These are phyloP conservation scores for Esox niger DNA, from an alignment of 2,113 vertebrate species.

Conservation along the genomic window DNA sequence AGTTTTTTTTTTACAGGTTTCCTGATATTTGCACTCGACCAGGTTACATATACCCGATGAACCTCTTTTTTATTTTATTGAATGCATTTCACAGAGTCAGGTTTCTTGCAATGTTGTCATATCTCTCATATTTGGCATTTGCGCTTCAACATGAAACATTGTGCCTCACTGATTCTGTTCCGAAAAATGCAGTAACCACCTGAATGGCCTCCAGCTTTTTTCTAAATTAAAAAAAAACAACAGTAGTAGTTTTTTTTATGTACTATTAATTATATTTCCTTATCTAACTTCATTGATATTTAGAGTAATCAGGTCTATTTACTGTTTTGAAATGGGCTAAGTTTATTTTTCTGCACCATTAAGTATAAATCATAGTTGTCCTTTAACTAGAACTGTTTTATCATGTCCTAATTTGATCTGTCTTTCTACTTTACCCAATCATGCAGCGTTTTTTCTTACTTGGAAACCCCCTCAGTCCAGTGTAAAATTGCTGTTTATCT, in stretches of 20 bases:
- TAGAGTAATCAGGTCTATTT: slow-evolving; percentile 76
- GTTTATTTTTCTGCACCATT: no score
- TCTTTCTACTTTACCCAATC: slow-evolving; percentile 1
- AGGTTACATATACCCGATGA: background rate
- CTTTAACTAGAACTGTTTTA: slow-evolving; percentile 26
- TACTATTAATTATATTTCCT: slow-evolving; percentile 80
- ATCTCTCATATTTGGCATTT: background rate
- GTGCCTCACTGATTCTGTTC: slow-evolving; percentile 86
- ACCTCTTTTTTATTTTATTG: slow-evolving; percentile 22
- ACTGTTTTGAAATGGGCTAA: slow-evolving; percentile 52
- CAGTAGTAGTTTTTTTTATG: slow-evolving; percentile 73
- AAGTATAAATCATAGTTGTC: background rate
- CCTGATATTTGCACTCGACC: slow-evolving; percentile 69
- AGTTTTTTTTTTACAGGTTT: slow-evolving; percentile 87
- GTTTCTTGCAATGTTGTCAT: background rate
- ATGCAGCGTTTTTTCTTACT: background rate
- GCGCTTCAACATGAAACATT: slow-evolving; percentile 56
- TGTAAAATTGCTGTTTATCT: slow-evolving; percentile 9
- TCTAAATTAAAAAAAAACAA: slow-evolving; percentile 83
- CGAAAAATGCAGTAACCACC: slow-evolving; percentile 81
- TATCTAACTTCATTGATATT: slow-evolving; percentile 75
- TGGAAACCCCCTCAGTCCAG: background rate
- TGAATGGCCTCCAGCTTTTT: slow-evolving; percentile 84
- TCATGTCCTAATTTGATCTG: slow-evolving; percentile 10
- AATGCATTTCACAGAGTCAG: slow-evolving; percentile 4